phyloP scores from a whole-genome alignment of 2,113 vertebrate species.

The Strigops habroptila region DNA sequence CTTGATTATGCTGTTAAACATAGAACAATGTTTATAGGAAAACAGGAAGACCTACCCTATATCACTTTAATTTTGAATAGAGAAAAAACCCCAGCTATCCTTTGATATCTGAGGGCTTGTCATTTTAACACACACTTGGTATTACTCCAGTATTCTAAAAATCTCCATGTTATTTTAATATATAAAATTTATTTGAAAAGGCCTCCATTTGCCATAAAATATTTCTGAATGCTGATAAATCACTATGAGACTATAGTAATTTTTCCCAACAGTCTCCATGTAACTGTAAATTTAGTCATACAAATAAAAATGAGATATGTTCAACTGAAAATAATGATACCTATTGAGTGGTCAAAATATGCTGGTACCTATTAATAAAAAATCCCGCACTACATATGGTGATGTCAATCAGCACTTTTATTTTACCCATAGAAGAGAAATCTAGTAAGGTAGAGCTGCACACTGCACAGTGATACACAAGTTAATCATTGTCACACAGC shows the following conservation, averaged over 20 bases:
- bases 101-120: not conserved
- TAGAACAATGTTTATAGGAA: not conserved
- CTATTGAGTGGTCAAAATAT: conserved; percentile 8
- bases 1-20: not conserved
- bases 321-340: not conserved
- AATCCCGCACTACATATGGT: not conserved
- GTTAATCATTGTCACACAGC: not conserved
- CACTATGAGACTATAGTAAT: not conserved
- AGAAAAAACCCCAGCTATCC: not conserved
- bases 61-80: not conserved
- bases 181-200: conserved; percentile 24
- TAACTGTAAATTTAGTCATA: conserved; percentile 27
- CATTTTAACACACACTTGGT: not conserved
- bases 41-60: not conserved
- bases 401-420: not conserved
- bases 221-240: conserved; percentile 13
- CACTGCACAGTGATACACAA: not conserved
- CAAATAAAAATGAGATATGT: conserved; percentile 19
- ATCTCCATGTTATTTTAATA: not conserved
- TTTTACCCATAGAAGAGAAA: not conserved
- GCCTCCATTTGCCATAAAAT: not conserved
- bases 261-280: not conserved
- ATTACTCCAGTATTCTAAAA: not conserved
- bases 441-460: not conserved
- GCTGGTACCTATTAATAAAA: conserved; percentile 16